phyloP scores from a whole-genome alignment of 2,797 vertebrate species.

The Tapera naevia region DNA sequence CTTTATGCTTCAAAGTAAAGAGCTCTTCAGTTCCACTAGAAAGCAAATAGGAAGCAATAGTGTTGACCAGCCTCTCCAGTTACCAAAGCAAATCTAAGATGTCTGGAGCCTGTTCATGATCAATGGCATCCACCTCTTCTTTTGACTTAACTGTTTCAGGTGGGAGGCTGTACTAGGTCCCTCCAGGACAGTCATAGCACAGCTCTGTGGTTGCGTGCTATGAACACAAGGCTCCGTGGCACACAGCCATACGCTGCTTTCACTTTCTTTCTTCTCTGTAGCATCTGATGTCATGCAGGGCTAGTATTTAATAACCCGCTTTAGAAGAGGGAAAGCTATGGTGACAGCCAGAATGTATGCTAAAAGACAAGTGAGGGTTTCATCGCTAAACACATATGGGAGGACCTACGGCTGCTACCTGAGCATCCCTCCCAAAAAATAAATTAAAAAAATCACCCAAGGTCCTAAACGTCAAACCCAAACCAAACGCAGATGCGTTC shows the following conservation, averaged over 20 bases:
- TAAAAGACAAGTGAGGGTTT: neutral
- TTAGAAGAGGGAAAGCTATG: neutral
- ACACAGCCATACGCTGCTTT: neutral
- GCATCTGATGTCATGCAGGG: neutral
- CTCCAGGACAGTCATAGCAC: neutral
- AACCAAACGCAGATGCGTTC: neutral
- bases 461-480: neutral
- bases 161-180: neutral
- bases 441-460: neutral
- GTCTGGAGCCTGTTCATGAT: neutral
- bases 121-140: neutral
- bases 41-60: neutral
- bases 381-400: neutral
- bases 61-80: neutral
- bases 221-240: accelerated
- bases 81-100: neutral
- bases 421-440: neutral
- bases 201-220: neutral
- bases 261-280: neutral
- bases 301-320: neutral
- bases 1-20: neutral
- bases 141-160: neutral
- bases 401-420: neutral
- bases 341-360: neutral
- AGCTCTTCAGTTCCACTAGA: neutral